Evolutionary conservation across 2,113 vertebrate genomes (phyloP), one percentile per base, ranked within the genome.

Genomic region (Jaculus jaculus): DNA sequence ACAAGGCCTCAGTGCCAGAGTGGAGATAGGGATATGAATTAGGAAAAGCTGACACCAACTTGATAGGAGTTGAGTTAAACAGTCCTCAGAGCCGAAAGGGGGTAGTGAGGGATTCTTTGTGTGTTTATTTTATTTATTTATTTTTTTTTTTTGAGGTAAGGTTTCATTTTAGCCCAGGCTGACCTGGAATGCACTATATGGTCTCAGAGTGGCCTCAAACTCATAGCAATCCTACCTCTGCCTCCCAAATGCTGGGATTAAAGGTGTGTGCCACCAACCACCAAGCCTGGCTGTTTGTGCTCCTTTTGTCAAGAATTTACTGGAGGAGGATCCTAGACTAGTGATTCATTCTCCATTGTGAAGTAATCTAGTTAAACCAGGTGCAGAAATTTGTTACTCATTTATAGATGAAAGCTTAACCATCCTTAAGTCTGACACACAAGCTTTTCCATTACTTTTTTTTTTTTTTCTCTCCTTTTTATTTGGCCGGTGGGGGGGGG

Each of bases 361-460:
- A 93, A 91, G 84, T 72, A 58, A 87, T 92, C 66, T 71, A 61
- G 82, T 85, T 86, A 94, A 94, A 83, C 83, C 66, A 82, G 82
- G 83, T 73, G 12, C 58, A 89, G 73, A 94, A 63, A 32, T 89
- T 15, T 77, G 71, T 83, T 84, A 77, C 85, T 94, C 23, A 78
- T 86, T 96, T 85, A 34, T 79, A 74, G 90, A 83, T 69, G 68
- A 90, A 93, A 85, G 30, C 13, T 90, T 84, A 51, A 20, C 68
- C 12, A 0, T 91, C 9, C 51, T 78, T 84, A 81, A 89, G 68
- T n/a, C 81, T 72, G 42, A 92, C 66, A 61, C 3, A 23, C n/a
- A 83, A 42, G 30, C 26, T 87, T 93, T 96, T 94, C 74, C 42
- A 91, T 91, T 91, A 26, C 60, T 87, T 75, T 15, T 42, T 87